phyloP scores from a whole-genome alignment of 1,140 invertebrate genomes.

The Drosophila littoralis region DNA sequence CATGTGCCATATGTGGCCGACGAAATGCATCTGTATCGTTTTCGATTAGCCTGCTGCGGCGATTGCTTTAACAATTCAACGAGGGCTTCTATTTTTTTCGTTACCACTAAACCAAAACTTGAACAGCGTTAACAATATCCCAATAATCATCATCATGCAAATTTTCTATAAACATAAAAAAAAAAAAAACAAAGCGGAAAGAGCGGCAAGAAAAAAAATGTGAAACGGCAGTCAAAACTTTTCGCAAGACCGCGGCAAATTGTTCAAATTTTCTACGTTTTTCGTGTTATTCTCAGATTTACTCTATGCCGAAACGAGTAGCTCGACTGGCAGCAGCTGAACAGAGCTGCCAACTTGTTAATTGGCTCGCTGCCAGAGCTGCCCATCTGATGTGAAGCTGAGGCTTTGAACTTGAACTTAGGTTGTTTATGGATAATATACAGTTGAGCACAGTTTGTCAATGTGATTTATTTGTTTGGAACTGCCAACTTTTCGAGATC shows the following conservation, averaged over 20 bases:
- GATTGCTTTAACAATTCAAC: constrained; percentile 11
- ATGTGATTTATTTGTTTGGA: too few species aligned
- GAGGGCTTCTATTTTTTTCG: too few species aligned
- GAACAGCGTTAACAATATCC: not conserved
- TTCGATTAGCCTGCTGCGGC: constrained; percentile 39
- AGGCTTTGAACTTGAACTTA: not conserved
- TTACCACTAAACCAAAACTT: not conserved
- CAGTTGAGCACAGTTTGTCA: not conserved
- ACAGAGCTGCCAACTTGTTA: constrained; percentile 9
- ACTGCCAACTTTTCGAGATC: not conserved
- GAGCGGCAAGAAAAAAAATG: not conserved
- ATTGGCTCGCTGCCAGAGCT: not conserved
- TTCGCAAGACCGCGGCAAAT: constrained; percentile 19
- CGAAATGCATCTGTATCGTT: constrained; percentile 73
- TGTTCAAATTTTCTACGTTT: constrained; percentile 24
- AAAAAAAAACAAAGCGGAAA: not conserved
- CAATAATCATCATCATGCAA: constrained; percentile 25
- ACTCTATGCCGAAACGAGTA: constrained; percentile 7
- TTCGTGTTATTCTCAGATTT: constrained; percentile 25
- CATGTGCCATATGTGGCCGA: constrained; percentile 37
- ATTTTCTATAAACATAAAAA: constrained; percentile 29
- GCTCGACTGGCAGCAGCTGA: not conserved
- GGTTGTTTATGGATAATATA: not conserved
- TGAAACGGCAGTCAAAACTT: constrained; percentile 34
- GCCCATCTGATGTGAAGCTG: not conserved